Percentiles rank a stretch among this genome's conserved stretches.
These are phyloP conservation scores for Cyanocitta stelleri DNA, from an alignment of 2,113 vertebrate genomes.

Conservation along the genomic window DNA sequence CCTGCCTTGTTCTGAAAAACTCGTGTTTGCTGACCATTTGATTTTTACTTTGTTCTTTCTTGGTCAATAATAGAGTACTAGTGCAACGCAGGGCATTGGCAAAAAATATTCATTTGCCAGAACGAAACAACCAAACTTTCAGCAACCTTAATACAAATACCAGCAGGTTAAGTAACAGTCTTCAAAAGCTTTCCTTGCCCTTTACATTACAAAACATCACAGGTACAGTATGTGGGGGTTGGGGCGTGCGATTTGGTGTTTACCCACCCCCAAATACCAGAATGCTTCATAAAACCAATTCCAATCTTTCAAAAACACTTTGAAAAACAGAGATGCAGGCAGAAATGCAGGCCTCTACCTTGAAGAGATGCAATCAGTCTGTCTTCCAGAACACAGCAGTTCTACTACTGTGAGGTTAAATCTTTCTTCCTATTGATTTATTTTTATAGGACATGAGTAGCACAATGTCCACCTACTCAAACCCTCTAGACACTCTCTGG, in stretches of 20 bases:
- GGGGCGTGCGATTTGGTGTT: accelerated
- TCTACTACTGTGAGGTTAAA: slow-evolving; percentile 1
- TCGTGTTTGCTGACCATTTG: neutral
- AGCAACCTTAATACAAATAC: neutral
- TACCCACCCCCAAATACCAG: neutral
- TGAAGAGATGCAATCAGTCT: neutral
- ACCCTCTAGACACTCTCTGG: neutral
- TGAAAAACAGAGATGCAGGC: neutral
- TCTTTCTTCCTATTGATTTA: neutral
- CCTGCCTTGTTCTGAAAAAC: neutral
- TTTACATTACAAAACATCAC: neutral
- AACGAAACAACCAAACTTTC: neutral
- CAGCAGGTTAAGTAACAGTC: neutral
- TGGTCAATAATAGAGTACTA: neutral
- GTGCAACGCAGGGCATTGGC: neutral
- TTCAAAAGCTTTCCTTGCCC: neutral
- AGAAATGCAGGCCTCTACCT: neutral
- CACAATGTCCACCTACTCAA: neutral
- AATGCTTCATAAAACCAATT: neutral
- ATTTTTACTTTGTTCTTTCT: neutral
- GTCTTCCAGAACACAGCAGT: neutral
- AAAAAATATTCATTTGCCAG: neutral
- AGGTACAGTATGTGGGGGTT: neutral
- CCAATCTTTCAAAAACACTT: neutral
- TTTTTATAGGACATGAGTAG: slow-evolving; percentile 20